phyloP scores from a whole-genome alignment of 2,888 invertebrate species.

The Mesorhabditis spiculigera region DNA sequence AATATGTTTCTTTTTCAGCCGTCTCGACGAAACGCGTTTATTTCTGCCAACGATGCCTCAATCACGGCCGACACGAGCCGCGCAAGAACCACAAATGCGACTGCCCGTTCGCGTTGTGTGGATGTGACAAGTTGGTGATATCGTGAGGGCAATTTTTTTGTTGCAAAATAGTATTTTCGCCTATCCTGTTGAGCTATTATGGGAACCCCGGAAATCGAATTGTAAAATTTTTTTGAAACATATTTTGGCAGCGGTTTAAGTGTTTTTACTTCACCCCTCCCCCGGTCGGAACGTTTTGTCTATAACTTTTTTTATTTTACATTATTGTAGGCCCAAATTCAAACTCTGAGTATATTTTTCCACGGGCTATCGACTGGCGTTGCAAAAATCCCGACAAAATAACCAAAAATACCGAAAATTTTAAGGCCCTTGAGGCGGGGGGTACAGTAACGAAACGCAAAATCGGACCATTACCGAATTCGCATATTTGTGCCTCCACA shows the following conservation, averaged over 20 bases:
- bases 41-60: conserved; percentile 54
- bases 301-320: not conserved
- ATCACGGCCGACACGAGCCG: conserved; percentile 45
- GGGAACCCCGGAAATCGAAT: not conserved
- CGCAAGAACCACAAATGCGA: conserved; percentile 55
- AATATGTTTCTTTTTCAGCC: not conserved
- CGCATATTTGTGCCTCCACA: too few species aligned
- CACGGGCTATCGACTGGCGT: too few species aligned
- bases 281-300: conserved; percentile 9
- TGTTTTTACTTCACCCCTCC: conserved; percentile 11
- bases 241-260: conserved; percentile 23
- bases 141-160: conserved; percentile 35
- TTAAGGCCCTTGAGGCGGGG: too few species aligned
- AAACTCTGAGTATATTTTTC: conserved; percentile 11
- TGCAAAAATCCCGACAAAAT: too few species aligned
- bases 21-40: conserved; percentile 44
- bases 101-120: conserved; percentile 43
- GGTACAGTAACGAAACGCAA: too few species aligned
- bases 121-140: conserved; percentile 40
- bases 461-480: too few species aligned
- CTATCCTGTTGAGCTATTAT: not conserved
- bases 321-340: not conserved
- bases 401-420: too few species aligned
- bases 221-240: conserved; percentile 13
- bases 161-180: not conserved